Evolutionary conservation across 2,797 vertebrate species (phyloP).

Genomic region (Calcarius lapponicus): DNA sequence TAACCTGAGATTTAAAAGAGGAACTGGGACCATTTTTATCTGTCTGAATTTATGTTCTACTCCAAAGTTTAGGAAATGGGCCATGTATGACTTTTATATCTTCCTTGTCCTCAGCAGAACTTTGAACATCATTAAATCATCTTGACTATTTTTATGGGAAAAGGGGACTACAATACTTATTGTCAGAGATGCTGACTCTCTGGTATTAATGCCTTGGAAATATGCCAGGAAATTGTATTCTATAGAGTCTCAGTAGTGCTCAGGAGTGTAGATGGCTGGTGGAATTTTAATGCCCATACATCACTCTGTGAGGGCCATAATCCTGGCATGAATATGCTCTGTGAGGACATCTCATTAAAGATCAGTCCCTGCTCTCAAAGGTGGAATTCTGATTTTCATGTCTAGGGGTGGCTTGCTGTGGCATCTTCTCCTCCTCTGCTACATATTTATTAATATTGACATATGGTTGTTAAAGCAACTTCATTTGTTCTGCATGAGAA

Average conservation of each 20-base stretch:
- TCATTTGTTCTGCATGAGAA: background rate
- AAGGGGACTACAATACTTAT: background rate
- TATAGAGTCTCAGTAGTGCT: background rate
- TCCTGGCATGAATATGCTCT: background rate
- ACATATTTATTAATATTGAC: background rate
- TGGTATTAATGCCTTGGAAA: background rate
- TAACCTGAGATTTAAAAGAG: background rate
- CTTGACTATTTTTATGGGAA: background rate
- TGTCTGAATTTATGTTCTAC: background rate
- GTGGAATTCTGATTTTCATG: background rate
- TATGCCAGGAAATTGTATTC: background rate
- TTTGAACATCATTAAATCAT: slow-evolving; percentile 10
- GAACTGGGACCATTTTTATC: background rate
- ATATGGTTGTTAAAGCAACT: background rate
- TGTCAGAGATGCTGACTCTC: background rate
- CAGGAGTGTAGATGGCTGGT: background rate
- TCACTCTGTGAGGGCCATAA: background rate
- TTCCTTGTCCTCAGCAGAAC: background rate
- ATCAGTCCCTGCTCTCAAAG: background rate
- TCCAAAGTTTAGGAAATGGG: slow-evolving; percentile 8
- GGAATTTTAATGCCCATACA: background rate
- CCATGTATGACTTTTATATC: background rate
- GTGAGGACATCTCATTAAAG: background rate
- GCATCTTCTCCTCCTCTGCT: background rate
- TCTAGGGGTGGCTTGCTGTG: background rate